Evolutionary conservation across 2,888 invertebrate species (phyloP).

Genomic region (Criorhina ranunculi): DNA sequence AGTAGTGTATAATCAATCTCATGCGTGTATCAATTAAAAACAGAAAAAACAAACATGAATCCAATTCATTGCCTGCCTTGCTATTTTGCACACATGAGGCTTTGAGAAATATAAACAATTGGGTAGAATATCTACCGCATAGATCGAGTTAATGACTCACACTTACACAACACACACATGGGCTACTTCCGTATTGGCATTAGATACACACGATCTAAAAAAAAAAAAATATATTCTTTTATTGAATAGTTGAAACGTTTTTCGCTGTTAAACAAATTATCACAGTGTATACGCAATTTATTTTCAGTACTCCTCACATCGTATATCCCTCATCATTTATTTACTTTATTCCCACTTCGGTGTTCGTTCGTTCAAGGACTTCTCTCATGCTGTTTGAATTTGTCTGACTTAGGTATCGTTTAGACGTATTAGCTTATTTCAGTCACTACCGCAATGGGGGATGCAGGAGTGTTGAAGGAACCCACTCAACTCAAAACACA

Average conservation of each 20-base stretch:
- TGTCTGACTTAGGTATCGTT: constrained; percentile 42
- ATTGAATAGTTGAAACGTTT: constrained; percentile 22
- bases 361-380: constrained; percentile 43
- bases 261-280: constrained; percentile 43
- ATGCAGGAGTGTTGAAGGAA: constrained; percentile 6
- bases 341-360: constrained; percentile 31
- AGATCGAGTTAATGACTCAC: not conserved
- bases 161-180: not conserved
- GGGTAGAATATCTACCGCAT: not conserved
- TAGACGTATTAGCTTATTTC: constrained; percentile 28
- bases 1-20: constrained; percentile 9
- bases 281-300: constrained; percentile 42
- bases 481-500: constrained; percentile 14
- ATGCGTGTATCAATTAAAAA: constrained; percentile 24
- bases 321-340: constrained; percentile 55
- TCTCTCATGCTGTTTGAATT: constrained; percentile 39
- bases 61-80: constrained; percentile 2
- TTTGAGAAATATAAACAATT: constrained; percentile 15
- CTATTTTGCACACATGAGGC: constrained; percentile 8
- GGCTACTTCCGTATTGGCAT: constrained; percentile 1
- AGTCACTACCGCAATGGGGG: not conserved
- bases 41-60: constrained; percentile 18
- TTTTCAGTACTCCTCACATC: constrained; percentile 37
- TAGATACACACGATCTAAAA: not conserved
- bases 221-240: constrained; percentile 17